A percentile compares a stretch with the other conserved stretches of the same genome.
phyloP scores from a whole-genome alignment of 2,797 vertebrate genomes.

The Epinephelus coioides region DNA sequence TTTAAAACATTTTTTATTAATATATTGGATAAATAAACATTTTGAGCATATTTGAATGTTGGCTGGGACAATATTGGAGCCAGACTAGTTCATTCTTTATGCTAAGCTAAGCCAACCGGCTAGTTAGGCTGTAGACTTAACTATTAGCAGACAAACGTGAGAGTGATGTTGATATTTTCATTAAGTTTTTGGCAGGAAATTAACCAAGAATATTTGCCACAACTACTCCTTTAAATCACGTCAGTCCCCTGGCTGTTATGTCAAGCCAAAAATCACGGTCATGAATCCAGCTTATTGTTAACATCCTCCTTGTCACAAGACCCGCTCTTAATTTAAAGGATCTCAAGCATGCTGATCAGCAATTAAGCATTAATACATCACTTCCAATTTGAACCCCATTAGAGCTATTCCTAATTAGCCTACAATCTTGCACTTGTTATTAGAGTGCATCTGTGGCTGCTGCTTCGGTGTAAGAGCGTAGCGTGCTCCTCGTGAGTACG shows the following conservation, averaged over 20 bases:
- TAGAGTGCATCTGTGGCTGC: conserved; percentile 1
- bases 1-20: no score
- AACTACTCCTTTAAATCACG: not conserved
- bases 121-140: conserved; percentile 1
- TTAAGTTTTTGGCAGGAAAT: not conserved
- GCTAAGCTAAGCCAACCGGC: not conserved
- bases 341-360: not conserved
- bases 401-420: not conserved
- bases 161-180: not conserved
- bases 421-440: conserved; percentile 4
- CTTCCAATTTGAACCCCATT: not conserved
- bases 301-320: not conserved
- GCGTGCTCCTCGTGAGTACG: not conserved
- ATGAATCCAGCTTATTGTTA: not conserved
- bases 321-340: not conserved
- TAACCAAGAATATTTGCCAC: not conserved
- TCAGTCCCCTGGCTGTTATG: not conserved
- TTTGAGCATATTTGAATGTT: no score
- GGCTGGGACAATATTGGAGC: no score
- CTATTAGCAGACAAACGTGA: not conserved
- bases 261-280: not conserved
- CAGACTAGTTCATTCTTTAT: no score
- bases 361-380: not conserved
- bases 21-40: no score
- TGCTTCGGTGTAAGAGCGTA: not conserved